A percentile compares a stretch with the other conserved stretches of the same genome.
Conservation (phyloP, 1,140 invertebrate species). For the Acromyrmex heyeri region DNA sequence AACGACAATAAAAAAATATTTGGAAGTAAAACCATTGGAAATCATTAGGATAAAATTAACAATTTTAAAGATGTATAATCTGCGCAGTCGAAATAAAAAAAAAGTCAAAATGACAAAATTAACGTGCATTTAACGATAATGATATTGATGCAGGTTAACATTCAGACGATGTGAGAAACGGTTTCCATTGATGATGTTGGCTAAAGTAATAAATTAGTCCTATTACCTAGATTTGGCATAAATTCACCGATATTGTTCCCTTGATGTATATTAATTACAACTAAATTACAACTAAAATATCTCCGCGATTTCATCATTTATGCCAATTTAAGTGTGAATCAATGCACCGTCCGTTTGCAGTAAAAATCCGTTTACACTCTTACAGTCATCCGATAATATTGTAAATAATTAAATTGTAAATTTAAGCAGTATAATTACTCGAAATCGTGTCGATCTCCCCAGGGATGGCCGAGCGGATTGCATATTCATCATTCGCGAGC, state of each 20-base stretch:
- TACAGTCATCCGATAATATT: slow-evolving; percentile 7
- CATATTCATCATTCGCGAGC: slow-evolving; percentile 34
- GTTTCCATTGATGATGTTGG: slow-evolving; percentile 25
- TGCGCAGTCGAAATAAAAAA: not conserved
- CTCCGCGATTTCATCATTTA: not conserved
- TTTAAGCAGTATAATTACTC: slow-evolving; percentile 9
- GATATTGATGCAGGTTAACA: slow-evolving; percentile 14
- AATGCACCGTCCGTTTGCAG: not conserved
- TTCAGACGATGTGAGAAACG: slow-evolving; percentile 27
- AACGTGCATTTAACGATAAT: slow-evolving; percentile 12
- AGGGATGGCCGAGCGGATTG: slow-evolving; percentile 7
- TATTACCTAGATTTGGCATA: slow-evolving; percentile 10
- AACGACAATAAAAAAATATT: not conserved
- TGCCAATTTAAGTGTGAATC: slow-evolving; percentile 18
- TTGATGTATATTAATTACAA: slow-evolving; percentile 50
- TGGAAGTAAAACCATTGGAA: not conserved
- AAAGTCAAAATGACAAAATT: not conserved
- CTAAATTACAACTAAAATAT: slow-evolving; percentile 24
- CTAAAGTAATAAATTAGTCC: slow-evolving; percentile 43
- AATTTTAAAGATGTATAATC: not conserved
- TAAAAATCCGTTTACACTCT: slow-evolving; percentile 44
- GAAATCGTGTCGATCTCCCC: not conserved
- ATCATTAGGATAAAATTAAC: slow-evolving; percentile 13
- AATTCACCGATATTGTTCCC: slow-evolving; percentile 13
- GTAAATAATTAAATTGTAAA: slow-evolving; percentile 48